Evolutionary conservation across 2,797 vertebrate genomes (phyloP).

Genomic region (Sebastes minor): DNA sequence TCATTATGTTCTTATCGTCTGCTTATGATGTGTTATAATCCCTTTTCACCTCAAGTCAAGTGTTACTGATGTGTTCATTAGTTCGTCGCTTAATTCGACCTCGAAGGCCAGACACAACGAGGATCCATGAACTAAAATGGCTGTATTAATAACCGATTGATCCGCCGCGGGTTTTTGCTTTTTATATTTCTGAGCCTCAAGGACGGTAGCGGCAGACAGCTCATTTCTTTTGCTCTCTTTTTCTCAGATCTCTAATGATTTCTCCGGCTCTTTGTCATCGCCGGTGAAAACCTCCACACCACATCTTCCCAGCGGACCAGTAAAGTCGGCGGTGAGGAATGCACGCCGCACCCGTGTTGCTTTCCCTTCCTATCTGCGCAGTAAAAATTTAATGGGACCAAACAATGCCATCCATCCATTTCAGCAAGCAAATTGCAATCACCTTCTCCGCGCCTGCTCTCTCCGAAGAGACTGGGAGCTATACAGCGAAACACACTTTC

Average conservation of each 20-base stretch:
- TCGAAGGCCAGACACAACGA: conserved; percentile 41
- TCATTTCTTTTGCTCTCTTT: conserved; percentile 18
- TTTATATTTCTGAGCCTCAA: conserved; percentile 9
- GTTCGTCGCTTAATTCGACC: conserved; percentile 49
- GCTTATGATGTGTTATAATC: conserved; percentile 66
- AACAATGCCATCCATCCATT: conserved; percentile 58
- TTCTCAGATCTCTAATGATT: conserved; percentile 54
- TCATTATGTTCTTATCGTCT: conserved; percentile 71
- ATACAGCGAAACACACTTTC: conserved; percentile 35
- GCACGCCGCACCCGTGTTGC: conserved; percentile 32
- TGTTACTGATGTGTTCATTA: conserved; percentile 69
- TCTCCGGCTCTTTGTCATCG: conserved; percentile 52
- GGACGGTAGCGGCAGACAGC: conserved; percentile 39
- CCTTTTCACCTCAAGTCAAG: conserved; percentile 63
- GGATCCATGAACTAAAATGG: conserved; percentile 33
- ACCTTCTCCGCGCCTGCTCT: conserved; percentile 8
- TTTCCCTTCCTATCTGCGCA: conserved; percentile 30
- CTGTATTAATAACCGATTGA: conserved; percentile 55
- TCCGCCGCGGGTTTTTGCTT: conserved; percentile 5
- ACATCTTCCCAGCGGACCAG: conserved; percentile 43
- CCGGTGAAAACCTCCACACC: conserved; percentile 38
- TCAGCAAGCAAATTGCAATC: conserved; percentile 56
- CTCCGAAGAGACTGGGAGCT: conserved; percentile 40
- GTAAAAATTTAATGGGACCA: conserved; percentile 67
- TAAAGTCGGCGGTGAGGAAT: conserved; percentile 69